Conservation (phyloP, 2,888 invertebrate genomes). For the Zootermopsis nevadensis region DNA sequence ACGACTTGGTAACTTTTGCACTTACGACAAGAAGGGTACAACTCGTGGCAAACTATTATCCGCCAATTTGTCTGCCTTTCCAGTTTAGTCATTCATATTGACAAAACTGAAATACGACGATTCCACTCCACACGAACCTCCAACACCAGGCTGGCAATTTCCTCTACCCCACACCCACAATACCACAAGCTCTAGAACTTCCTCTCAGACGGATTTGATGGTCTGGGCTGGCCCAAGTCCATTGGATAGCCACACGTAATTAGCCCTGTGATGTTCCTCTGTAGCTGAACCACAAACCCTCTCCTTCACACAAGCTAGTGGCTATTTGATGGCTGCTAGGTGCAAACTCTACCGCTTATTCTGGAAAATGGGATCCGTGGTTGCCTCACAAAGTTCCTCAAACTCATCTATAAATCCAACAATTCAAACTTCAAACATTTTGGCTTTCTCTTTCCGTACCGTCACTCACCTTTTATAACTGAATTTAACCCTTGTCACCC, state of each 20-base stretch:
- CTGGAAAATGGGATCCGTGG: constrained; percentile 14
- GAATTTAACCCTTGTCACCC: no score
- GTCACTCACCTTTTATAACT: no score
- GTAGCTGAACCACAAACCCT: background rate
- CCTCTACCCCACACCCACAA: background rate
- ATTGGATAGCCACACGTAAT: constrained; percentile 34
- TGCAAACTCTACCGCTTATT: constrained; percentile 31
- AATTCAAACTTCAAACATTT: background rate
- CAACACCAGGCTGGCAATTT: constrained; percentile 14
- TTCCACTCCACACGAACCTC: constrained; percentile 1
- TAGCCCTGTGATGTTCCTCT: constrained; percentile 16
- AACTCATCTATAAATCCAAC: constrained; percentile 7
- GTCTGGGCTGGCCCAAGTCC: constrained; percentile 18
- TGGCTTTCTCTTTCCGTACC: no score
- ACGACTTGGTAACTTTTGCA: no score
- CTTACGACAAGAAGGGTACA: no score
- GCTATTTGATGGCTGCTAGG: constrained; percentile 33
- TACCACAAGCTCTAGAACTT: constrained; percentile 31
- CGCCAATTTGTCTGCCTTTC: no score
- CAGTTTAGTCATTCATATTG: no score
- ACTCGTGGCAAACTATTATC: no score
- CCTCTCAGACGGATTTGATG: constrained; percentile 13
- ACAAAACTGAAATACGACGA: background rate
- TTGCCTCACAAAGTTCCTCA: background rate
- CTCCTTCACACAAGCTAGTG: background rate